Conservation (phyloP, 2,797 vertebrate species). For the Ptychadena robeensis region DNA sequence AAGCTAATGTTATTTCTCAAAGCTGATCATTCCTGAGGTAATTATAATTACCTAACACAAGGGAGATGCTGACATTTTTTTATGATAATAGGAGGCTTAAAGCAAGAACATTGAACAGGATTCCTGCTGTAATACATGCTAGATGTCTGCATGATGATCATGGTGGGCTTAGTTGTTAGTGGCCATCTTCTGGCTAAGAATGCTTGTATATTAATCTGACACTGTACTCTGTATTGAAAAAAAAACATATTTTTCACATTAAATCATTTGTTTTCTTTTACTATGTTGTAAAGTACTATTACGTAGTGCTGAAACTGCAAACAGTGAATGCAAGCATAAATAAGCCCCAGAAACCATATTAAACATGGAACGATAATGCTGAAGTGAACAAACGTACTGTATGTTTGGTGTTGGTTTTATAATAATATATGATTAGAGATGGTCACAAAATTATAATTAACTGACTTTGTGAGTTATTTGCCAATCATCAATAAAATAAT, state of each 20-base stretch:
- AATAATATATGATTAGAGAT: too few species aligned
- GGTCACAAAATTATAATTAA: too few species aligned
- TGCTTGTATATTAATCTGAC: background rate
- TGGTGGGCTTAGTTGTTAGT: background rate
- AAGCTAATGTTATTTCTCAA: background rate
- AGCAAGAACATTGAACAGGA: background rate
- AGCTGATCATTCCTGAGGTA: background rate
- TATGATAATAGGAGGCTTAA: conserved; percentile 8
- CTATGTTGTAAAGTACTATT: background rate
- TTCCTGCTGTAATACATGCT: background rate
- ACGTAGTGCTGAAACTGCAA: too few species aligned
- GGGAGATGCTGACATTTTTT: background rate
- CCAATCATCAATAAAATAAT: too few species aligned
- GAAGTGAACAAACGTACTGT: too few species aligned
- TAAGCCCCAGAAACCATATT: too few species aligned
- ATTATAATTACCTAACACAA: conserved; percentile 1
- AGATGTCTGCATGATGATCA: background rate
- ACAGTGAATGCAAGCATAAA: too few species aligned
- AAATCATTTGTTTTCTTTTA: background rate
- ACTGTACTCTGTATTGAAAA: background rate
- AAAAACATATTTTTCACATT: background rate
- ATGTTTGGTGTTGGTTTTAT: too few species aligned
- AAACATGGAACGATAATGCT: too few species aligned
- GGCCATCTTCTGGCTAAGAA: background rate
- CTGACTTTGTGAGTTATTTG: too few species aligned